Conservation (phyloP, 2,113 vertebrate species). For the Pimephales promelas region DNA sequence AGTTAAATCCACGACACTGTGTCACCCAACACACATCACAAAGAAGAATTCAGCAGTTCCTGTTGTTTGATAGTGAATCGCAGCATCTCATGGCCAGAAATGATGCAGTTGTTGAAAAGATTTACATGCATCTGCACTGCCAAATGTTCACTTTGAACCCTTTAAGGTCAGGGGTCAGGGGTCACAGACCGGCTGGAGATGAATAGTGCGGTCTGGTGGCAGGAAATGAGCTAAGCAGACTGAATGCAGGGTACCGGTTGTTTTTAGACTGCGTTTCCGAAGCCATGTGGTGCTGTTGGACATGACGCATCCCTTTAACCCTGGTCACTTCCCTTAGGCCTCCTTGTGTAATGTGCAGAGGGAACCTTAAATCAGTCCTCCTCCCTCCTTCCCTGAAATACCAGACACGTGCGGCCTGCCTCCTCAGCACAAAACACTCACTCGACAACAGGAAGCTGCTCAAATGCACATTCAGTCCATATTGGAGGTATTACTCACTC, state of each 20-base stretch:
- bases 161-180: constrained; percentile 58
- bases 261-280: constrained; percentile 37
- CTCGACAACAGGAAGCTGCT: constrained; percentile 22
- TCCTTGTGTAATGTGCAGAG: neutral
- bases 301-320: constrained; percentile 4
- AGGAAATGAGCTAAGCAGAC: constrained; percentile 24
- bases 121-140: neutral
- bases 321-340: neutral
- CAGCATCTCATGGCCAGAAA: constrained; percentile 24
- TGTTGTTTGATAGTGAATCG: neutral
- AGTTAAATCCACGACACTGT: neutral
- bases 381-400: neutral
- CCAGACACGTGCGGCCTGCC: neutral
- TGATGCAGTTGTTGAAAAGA: constrained; percentile 44
- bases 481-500: neutral
- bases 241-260: neutral
- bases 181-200: neutral
- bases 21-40: constrained; percentile 22
- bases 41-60: constrained; percentile 37
- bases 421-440: constrained; percentile 39
- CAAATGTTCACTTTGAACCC: constrained; percentile 39
- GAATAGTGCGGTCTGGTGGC: neutral
- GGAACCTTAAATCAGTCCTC: constrained; percentile 40
- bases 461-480: neutral
- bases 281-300: neutral